Evolutionary conservation across 2,113 vertebrate genomes (phyloP).

Genomic region (Istiophorus platypterus): DNA sequence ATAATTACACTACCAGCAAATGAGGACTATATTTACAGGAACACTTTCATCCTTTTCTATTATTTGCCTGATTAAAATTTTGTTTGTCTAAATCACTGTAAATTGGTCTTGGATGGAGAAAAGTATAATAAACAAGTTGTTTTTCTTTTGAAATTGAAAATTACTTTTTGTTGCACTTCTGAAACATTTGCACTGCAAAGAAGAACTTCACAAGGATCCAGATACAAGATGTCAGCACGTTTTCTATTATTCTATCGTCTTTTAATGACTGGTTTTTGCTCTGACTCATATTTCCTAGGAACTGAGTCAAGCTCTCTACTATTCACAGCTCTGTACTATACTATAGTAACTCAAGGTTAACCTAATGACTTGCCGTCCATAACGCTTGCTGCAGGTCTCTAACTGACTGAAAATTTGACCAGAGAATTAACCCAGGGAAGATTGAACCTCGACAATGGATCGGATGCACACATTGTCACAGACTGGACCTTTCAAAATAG

Average conservation of each 20-base stretch:
- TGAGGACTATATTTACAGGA: slow-evolving; percentile 8
- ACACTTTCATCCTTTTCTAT: slow-evolving; percentile 1
- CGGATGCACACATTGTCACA: slow-evolving; percentile 61
- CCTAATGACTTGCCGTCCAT: slow-evolving; percentile 44
- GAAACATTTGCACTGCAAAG: background rate
- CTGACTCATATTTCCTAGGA: background rate
- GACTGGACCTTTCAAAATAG: slow-evolving; percentile 70
- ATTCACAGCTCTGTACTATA: background rate
- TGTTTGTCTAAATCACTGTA: slow-evolving; percentile 8
- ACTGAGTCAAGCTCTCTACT: slow-evolving; percentile 10
- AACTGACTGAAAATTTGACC: slow-evolving; percentile 43
- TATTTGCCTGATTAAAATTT: slow-evolving; percentile 1
- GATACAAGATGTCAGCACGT: background rate
- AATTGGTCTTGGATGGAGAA: slow-evolving; percentile 20
- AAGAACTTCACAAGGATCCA: background rate
- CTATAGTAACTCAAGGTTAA: slow-evolving; percentile 49
- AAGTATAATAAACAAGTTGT: slow-evolving; percentile 2
- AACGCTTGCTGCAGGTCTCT: slow-evolving; percentile 14
- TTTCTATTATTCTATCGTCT: slow-evolving; percentile 9
- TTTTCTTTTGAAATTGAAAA: background rate
- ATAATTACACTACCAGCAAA: slow-evolving; percentile 26
- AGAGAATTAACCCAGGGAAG: background rate
- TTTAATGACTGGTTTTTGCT: slow-evolving; percentile 15
- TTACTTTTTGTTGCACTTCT: background rate
- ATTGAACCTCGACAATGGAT: slow-evolving; percentile 44